Evolutionary conservation across 2,888 invertebrate genomes (phyloP), one percentile per base, ranked within the genome.

Genomic region (Agrotis ipsilon): DNA sequence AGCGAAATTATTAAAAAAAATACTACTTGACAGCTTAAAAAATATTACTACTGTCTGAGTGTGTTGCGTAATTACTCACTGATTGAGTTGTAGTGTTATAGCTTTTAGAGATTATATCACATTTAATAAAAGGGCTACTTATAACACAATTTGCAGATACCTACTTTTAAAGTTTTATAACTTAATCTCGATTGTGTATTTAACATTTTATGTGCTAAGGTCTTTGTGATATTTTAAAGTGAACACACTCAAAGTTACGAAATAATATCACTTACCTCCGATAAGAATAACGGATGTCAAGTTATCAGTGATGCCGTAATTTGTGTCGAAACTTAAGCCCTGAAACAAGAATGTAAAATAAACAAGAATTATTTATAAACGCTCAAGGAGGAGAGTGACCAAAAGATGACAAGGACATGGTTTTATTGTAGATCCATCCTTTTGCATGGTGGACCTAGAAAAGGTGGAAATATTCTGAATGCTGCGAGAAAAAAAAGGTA

Each of bases 281-380:
- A 98, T 98, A 80, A 98, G 96, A 82, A 98, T 98, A 58, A 98
- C 98, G 16, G 98, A 98, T 65, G 98, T 98, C 75, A 98, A 96
- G 92, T 98, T 98, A 86, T 98, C 98, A 58, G 98, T 97, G 46
- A 98, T 98, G 9, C 98, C 98, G 90, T 98, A 99, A 94, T 98
- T 98, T 75, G 98, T 98, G 88, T 98, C 98, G 85, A 98, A 97
- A 92, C 98, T 97, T 75, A 99, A 95, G 66, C 98, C 98, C 95
- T 96, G 91, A 32, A 92, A 93, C 19, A 63, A 59, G 32, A 55
- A n/a, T 7, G 14, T 27, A 0, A 0, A 27, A 18, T 9, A 9
- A 18, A 7, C 24, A 21, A 54, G 24, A 18, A 54, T 54, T 18
- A 27, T 4, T 14, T 27, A 32, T 32, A 32, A 7, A 7, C 7